Evolutionary conservation across 1,140 invertebrate genomes (phyloP), one percentile per base, ranked within the genome.

Genomic region (Ooceraea biroi): DNA sequence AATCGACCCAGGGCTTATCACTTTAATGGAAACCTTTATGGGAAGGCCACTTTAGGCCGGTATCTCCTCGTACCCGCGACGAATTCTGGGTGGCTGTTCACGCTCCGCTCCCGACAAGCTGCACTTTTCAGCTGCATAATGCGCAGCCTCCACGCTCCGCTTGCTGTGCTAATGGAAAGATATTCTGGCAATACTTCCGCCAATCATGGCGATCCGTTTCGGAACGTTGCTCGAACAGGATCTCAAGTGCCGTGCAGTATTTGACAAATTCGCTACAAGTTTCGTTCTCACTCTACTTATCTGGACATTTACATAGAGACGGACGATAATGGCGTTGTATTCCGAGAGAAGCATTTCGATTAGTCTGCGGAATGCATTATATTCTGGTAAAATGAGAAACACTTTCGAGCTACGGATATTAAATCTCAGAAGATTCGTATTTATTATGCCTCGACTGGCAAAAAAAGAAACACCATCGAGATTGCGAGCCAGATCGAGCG

Each of bases 21-120:
- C 36, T 82, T 86, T 91, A 91, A 91, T 91, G 90, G 90, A 90
- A 87, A 88, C 86, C 82, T 88, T 88, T 89, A 89, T 72, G 85
- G 76, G 85, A 76, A 57, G 63, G 82, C 85, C 89, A 90, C 89
- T 90, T 90, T 90, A 84, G 50, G 73, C 27, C 7, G 86, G 44
- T 83, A 90, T 89, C 69, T 88, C 46, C 22, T 73, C 52, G 55
- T 48, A 63, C 71, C 82, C 50, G 60, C 63, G 57, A 76, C 85
- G 73, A 84, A 82, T 89, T 88, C 63, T 90, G 87, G 87, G 82
- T 89, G 89, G 85, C 63, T 88, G 87, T 90, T 83, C 55, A 14
- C 44, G n/a, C 36, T 36, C 36, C 66, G 30, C 46, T 25, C 17
- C 17, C 41, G 57, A 76, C 63, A 82, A 82, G 84, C 27, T 30